These are phyloP conservation scores for Uloborus diversus DNA, from an alignment of 1,140 invertebrate species.

Conservation along the genomic window DNA sequence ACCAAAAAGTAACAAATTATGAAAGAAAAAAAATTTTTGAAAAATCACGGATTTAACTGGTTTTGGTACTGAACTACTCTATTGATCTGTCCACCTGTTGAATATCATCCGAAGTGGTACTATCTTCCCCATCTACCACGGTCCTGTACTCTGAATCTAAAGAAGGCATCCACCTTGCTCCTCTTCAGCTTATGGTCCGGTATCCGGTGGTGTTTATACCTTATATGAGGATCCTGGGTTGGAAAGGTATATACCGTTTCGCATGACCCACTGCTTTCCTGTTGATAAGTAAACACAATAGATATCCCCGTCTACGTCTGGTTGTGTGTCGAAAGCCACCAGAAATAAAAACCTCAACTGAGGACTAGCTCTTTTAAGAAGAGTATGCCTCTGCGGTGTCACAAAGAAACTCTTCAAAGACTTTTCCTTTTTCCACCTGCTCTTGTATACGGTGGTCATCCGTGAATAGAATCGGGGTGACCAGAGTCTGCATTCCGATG, in stretches of 20 bases:
- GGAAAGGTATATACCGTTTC: background rate
- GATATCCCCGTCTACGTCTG: background rate
- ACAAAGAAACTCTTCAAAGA: background rate
- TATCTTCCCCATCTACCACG: no score
- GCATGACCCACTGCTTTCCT: background rate
- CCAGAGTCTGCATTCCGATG: background rate
- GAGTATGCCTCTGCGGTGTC: background rate
- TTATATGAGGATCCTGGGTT: no score
- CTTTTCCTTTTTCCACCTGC: background rate
- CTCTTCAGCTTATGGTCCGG: no score
- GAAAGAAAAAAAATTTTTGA: no score
- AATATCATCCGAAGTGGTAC: no score
- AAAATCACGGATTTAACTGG: no score
- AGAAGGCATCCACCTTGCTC: no score
- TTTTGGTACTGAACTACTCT: no score
- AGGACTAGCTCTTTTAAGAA: background rate
- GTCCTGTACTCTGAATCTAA: no score
- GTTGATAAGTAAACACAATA: background rate
- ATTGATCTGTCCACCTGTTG: no score
- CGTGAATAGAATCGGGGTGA: background rate
- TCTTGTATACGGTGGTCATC: background rate
- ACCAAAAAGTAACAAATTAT: no score
- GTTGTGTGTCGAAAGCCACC: background rate
- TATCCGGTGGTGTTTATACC: no score
- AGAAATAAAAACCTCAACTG: background rate